A percentile compares a stretch with the other conserved stretches of the same genome.
Conservation (phyloP, 2,797 vertebrate species). For the Geotrypetes seraphini region DNA sequence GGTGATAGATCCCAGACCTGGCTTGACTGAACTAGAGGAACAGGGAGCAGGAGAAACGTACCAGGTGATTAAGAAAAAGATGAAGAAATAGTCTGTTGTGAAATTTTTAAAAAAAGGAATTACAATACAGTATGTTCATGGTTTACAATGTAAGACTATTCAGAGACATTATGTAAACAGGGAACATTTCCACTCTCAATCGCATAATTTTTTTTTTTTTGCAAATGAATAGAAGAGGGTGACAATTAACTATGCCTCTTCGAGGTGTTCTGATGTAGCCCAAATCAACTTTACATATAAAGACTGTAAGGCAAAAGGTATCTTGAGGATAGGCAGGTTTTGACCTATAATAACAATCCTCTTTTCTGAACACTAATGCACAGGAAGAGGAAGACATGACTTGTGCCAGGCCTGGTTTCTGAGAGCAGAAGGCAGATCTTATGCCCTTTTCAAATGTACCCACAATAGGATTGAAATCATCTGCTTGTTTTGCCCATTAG, state of each 20-base stretch:
- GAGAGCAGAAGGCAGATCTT: conserved; percentile 21
- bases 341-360: conserved; percentile 21
- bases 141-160: too few relatives aligned
- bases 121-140: too few relatives aligned
- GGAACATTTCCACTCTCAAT: conserved; percentile 17
- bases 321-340: conserved; percentile 24
- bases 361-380: conserved; percentile 26
- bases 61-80: too few relatives aligned
- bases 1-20: too few relatives aligned
- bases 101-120: too few relatives aligned
- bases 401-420: conserved; percentile 23
- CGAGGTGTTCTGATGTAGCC: neutral
- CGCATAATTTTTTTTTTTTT: conserved; percentile 20
- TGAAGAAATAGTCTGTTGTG: too few relatives aligned
- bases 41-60: too few relatives aligned
- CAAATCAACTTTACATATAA: conserved; percentile 12
- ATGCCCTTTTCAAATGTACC: conserved; percentile 40
- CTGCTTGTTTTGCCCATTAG: conserved; percentile 60
- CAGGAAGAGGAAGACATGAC: conserved; percentile 14
- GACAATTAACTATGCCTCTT: conserved; percentile 3
- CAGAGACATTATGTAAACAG: too few relatives aligned
- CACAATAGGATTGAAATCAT: conserved; percentile 40
- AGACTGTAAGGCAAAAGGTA: conserved; percentile 8
- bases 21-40: too few relatives aligned
- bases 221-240: neutral